Percentiles rank a stretch among this genome's conserved stretches.
Conservation (phyloP, 2,888 invertebrate genomes). For the Acleris cristana region DNA sequence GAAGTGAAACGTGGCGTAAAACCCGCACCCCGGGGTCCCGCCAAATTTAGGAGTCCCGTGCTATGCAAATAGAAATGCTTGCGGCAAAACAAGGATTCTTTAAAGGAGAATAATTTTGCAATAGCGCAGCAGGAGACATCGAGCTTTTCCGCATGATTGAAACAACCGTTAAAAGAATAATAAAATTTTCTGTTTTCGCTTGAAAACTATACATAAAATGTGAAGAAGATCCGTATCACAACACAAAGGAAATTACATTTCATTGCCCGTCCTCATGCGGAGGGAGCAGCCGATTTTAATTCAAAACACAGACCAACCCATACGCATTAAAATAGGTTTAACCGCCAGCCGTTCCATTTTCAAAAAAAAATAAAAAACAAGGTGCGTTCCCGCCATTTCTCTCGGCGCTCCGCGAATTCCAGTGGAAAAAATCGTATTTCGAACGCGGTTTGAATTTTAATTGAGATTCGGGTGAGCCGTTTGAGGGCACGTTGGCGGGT, state of each 20-base stretch:
- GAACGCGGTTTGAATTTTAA: constrained; percentile 85
- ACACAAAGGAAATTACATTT: constrained; percentile 76
- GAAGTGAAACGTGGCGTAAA: constrained; percentile 79
- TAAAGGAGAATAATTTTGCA: constrained; percentile 17
- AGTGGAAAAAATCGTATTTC: constrained; percentile 83
- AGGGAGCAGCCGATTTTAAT: constrained; percentile 71
- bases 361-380: constrained; percentile 77
- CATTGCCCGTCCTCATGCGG: constrained; percentile 68
- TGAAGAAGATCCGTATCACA: constrained; percentile 37
- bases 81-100: constrained; percentile 25
- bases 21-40: constrained; percentile 64
- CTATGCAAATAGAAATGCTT: constrained; percentile 36
- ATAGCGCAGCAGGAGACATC: constrained; percentile 6
- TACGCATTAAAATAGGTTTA: constrained; percentile 83
- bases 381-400: constrained; percentile 81
- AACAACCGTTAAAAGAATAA: too few relatives aligned
- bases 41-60: constrained; percentile 37
- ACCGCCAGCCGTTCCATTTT: constrained; percentile 80
- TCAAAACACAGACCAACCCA: constrained; percentile 80
- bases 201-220: neutral
- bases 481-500: constrained; percentile 68
- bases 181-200: too few relatives aligned
- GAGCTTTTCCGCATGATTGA: neutral
- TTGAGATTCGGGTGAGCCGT: constrained; percentile 75
- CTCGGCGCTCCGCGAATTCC: constrained; percentile 81